Percentiles rank a stretch among this genome's conserved stretches.
Evolutionary conservation across 2,113 vertebrate genomes (phyloP).

Genomic region (Phyllostomus hastatus): DNA sequence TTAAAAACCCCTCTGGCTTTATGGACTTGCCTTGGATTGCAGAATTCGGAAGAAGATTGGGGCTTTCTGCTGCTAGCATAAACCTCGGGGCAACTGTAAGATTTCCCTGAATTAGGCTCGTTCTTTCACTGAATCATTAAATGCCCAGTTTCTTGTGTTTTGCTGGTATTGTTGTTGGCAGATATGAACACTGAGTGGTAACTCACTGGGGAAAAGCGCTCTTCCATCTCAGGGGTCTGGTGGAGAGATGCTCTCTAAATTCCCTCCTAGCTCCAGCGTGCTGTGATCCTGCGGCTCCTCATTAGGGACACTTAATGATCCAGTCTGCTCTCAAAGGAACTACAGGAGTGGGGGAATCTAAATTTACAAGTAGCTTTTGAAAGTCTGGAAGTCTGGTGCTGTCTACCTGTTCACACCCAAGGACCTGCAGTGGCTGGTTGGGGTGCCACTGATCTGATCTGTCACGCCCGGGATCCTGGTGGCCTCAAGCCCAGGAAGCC

Average conservation of each 20-base stretch:
- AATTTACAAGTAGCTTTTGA: constrained; percentile 3
- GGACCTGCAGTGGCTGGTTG: neutral
- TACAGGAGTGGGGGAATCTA: neutral
- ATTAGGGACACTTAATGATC: neutral
- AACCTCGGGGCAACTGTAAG: neutral
- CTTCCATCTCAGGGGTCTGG: neutral
- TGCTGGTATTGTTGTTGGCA: neutral
- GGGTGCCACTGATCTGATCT: neutral
- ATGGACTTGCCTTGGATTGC: neutral
- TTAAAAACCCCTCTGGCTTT: neutral
- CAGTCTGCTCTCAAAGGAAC: neutral
- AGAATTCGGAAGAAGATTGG: neutral
- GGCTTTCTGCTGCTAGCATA: neutral
- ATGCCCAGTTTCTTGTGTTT: neutral
- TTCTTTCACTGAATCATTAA: constrained; percentile 8
- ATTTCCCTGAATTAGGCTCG: constrained; percentile 18
- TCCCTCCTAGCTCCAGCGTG: neutral
- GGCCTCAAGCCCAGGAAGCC: neutral
- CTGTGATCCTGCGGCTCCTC: neutral
- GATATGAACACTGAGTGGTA: neutral
- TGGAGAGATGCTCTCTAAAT: neutral
- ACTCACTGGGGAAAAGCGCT: neutral
- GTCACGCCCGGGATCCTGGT: neutral
- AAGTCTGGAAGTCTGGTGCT: neutral
- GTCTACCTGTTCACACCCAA: neutral